phyloP scores from a whole-genome alignment of 2,888 invertebrate species.

The Pelosia muscerda region DNA sequence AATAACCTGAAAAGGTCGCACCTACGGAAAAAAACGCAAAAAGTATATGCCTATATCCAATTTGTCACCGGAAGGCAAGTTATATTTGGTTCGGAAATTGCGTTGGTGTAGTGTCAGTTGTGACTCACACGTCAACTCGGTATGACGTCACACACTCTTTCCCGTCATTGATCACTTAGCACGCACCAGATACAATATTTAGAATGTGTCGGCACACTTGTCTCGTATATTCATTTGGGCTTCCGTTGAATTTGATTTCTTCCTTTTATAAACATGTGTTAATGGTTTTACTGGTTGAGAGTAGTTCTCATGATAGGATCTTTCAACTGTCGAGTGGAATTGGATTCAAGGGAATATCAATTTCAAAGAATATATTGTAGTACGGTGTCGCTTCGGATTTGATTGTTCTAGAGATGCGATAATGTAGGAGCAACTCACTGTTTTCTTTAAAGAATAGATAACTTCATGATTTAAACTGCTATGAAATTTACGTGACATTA shows the following conservation, averaged over 20 bases:
- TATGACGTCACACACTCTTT: slow-evolving; percentile 42
- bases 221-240: slow-evolving; percentile 46
- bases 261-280: slow-evolving; percentile 42
- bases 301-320: slow-evolving; percentile 15
- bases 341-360: not conserved
- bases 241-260: slow-evolving; percentile 46
- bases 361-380: not conserved
- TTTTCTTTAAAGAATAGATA: too few relatives aligned
- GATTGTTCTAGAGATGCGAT: not conserved
- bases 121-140: slow-evolving; percentile 43
- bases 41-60: slow-evolving; percentile 36
- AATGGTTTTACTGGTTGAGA: slow-evolving; percentile 36
- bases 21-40: not conserved
- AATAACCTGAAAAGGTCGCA: not conserved
- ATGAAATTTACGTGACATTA: too few relatives aligned
- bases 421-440: not conserved
- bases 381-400: not conserved
- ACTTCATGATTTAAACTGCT: too few relatives aligned
- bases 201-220: slow-evolving; percentile 48
- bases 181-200: slow-evolving; percentile 46
- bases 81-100: slow-evolving; percentile 56
- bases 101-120: slow-evolving; percentile 46
- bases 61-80: slow-evolving; percentile 51
- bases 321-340: not conserved
- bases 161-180: slow-evolving; percentile 53